A percentile compares a stretch with the other conserved stretches of the same genome.
phyloP scores from a whole-genome alignment of 2,888 invertebrate species.

The Rapana venosa region DNA sequence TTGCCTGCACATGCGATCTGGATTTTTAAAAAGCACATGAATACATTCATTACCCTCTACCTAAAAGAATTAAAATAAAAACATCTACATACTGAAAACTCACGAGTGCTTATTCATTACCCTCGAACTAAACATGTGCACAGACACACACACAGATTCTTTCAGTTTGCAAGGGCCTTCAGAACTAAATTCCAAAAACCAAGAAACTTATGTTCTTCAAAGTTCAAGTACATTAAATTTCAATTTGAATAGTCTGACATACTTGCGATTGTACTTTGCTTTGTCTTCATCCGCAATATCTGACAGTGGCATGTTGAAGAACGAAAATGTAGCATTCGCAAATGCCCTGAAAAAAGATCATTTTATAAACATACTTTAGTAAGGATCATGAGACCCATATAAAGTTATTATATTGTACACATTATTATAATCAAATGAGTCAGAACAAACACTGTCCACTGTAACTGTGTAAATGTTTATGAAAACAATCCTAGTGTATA shows the following conservation, averaged over 20 bases:
- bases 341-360: slow-evolving; percentile 52
- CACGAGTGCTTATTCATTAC: neutral
- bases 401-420: neutral
- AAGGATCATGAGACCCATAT: neutral
- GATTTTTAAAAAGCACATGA: neutral
- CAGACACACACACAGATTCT: neutral
- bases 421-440: too few relatives aligned
- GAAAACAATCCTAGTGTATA: too few relatives aligned
- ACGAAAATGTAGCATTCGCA: slow-evolving; percentile 57
- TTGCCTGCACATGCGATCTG: neutral
- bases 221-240: neutral
- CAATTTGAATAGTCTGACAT: neutral
- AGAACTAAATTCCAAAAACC: too few relatives aligned
- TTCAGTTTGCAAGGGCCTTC: too few relatives aligned
- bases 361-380: neutral
- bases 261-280: slow-evolving; percentile 67
- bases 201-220: too few relatives aligned
- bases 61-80: neutral
- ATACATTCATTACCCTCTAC: too few relatives aligned
- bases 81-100: neutral
- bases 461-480: too few relatives aligned
- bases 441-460: too few relatives aligned
- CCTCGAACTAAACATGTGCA: neutral
- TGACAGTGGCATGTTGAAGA: slow-evolving; percentile 73
- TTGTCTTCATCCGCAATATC: slow-evolving; percentile 74